phyloP scores from a whole-genome alignment of 2,113 vertebrate species.

The Anarhynchus alexandrinus region DNA sequence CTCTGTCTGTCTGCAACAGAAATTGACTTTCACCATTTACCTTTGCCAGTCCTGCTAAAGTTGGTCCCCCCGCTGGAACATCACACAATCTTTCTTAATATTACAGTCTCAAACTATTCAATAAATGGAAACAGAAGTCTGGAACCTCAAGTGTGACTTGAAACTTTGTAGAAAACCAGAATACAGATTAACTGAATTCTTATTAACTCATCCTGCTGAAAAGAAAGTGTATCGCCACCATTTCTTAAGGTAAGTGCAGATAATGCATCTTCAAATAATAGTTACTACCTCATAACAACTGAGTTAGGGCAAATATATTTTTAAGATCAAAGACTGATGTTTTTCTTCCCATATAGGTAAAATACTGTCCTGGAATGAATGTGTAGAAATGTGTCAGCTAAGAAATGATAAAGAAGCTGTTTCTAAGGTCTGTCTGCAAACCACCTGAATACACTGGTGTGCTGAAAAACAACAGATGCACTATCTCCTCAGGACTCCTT shows the following conservation, averaged over 20 bases:
- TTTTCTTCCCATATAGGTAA: neutral
- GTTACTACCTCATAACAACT: neutral
- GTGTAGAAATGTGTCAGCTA: neutral
- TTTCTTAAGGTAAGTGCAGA: neutral
- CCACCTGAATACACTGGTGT: neutral
- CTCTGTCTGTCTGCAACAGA: neutral
- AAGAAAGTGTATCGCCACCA: neutral
- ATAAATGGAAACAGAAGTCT: neutral
- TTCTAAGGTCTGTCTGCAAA: neutral
- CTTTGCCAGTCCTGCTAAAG: neutral
- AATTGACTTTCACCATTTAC: neutral
- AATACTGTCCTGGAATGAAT: neutral
- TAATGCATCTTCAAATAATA: neutral
- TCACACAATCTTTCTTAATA: neutral
- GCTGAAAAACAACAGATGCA: neutral
- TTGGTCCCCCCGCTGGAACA: accelerated
- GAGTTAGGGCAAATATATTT: neutral
- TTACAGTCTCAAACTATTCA: neutral
- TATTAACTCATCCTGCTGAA: neutral
- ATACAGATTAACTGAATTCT: neutral
- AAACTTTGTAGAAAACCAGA: neutral
- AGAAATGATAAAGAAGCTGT: neutral
- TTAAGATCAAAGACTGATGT: neutral
- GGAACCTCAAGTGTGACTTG: neutral
- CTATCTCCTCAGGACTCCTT: neutral